Evolutionary conservation across 1,140 invertebrate species (phyloP).

Genomic region (Platyura marginata): DNA sequence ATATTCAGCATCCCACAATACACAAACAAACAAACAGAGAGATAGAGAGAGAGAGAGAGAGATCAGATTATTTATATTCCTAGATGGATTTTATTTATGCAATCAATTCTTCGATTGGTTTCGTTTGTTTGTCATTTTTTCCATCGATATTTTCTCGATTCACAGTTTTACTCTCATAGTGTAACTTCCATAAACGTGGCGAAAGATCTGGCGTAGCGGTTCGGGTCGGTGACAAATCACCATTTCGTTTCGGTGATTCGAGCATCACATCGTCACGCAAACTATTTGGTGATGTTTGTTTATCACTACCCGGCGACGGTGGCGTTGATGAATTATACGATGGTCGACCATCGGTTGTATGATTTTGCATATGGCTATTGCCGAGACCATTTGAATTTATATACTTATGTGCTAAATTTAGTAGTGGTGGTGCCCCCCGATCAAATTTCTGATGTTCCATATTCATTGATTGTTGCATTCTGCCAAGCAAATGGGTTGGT

Average conservation of each 20-base stretch:
- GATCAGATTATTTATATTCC: too few species aligned
- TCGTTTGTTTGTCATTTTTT: background rate
- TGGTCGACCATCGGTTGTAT: background rate
- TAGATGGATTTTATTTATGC: slow-evolving; percentile 1
- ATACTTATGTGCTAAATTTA: slow-evolving; percentile 1
- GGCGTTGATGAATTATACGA: background rate
- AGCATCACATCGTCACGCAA: background rate
- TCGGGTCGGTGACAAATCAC: background rate
- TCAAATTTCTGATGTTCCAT: background rate
- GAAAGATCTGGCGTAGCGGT: slow-evolving; percentile 1
- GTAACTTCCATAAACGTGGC: slow-evolving; percentile 22
- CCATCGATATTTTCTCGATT: background rate
- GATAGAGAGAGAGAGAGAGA: too few species aligned
- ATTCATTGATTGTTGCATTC: slow-evolving; percentile 65
- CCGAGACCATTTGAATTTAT: background rate
- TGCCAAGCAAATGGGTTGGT: slow-evolving; percentile 65
- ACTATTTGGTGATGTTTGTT: background rate
- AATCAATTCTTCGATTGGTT: slow-evolving; percentile 1
- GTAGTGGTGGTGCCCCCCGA: background rate
- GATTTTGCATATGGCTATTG: background rate
- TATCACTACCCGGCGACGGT: slow-evolving; percentile 1
- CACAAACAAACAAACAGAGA: too few species aligned
- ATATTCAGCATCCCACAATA: too few species aligned
- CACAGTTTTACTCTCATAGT: slow-evolving; percentile 21
- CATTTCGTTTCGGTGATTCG: slow-evolving; percentile 1